Conservation (phyloP, 2,113 vertebrate genomes). For the Platycercus adscitus region DNA sequence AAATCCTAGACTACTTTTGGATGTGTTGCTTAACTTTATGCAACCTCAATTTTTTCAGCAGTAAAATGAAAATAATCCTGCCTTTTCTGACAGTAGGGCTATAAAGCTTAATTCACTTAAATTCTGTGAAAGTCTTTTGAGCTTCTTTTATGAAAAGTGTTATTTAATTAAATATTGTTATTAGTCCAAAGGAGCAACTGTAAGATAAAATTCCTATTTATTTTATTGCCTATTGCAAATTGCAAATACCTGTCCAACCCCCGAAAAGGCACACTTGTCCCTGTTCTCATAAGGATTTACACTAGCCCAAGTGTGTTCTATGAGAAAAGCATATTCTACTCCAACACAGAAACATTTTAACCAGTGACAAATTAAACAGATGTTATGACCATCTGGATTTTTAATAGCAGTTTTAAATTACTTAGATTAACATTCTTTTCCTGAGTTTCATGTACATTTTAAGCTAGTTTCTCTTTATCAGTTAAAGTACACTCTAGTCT, state of each 20-base stretch:
- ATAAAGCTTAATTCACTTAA: background rate
- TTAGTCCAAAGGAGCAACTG: background rate
- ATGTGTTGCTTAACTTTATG: background rate
- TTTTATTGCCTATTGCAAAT: background rate
- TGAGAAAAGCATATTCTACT: background rate
- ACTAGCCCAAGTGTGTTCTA: background rate
- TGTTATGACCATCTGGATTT: background rate
- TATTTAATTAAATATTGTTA: background rate
- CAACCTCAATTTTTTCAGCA: background rate
- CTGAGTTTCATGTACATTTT: background rate
- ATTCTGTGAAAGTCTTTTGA: background rate
- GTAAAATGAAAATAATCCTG: background rate
- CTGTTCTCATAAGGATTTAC: background rate
- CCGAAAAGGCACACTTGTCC: background rate
- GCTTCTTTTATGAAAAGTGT: background rate
- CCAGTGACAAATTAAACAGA: background rate
- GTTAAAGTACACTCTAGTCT: background rate
- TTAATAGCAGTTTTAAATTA: background rate
- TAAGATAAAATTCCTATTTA: background rate
- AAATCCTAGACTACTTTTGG: background rate
- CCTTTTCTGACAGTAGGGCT: background rate
- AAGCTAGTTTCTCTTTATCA: background rate
- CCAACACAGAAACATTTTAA: background rate
- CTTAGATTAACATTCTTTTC: background rate
- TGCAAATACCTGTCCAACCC: background rate